These are phyloP conservation scores for Lophura nycthemera DNA, from an alignment of 2,113 vertebrate species.

Conservation along the genomic window DNA sequence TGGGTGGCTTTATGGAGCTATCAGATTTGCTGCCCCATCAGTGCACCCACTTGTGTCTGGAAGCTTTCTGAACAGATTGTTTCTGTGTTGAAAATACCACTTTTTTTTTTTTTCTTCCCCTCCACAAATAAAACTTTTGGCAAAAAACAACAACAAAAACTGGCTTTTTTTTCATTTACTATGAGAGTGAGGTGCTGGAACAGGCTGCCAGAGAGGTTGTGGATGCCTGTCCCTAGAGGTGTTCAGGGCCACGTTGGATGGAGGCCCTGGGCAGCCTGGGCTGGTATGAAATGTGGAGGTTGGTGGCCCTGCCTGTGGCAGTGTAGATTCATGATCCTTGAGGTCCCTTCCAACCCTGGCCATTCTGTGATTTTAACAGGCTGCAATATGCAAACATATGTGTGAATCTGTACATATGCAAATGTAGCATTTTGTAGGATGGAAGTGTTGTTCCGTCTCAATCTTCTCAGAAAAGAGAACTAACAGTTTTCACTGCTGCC, in stretches of 20 bases:
- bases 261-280: no score
- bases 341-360: no score
- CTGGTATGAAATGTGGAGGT: no score
- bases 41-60: fast-evolving
- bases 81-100: not conserved
- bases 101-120: not conserved
- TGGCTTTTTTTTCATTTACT: no score
- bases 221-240: no score
- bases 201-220: no score
- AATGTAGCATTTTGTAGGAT: conserved; percentile 59
- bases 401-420: conserved; percentile 29
- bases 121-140: not conserved
- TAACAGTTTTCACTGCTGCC: not conserved
- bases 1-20: not conserved
- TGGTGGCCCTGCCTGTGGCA: no score
- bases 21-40: not conserved
- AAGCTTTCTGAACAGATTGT: not conserved
- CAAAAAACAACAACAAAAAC: not conserved
- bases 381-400: conserved; percentile 34
- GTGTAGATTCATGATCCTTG: no score
- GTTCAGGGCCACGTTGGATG: no score
- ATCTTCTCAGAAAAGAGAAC: not conserved
- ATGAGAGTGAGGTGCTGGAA: no score
- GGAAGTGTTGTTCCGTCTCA: conserved; percentile 16
- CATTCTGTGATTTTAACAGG: not conserved